These are phyloP conservation scores for Caracal caracal DNA, from an alignment of 2,113 vertebrate genomes.

Conservation along the genomic window DNA sequence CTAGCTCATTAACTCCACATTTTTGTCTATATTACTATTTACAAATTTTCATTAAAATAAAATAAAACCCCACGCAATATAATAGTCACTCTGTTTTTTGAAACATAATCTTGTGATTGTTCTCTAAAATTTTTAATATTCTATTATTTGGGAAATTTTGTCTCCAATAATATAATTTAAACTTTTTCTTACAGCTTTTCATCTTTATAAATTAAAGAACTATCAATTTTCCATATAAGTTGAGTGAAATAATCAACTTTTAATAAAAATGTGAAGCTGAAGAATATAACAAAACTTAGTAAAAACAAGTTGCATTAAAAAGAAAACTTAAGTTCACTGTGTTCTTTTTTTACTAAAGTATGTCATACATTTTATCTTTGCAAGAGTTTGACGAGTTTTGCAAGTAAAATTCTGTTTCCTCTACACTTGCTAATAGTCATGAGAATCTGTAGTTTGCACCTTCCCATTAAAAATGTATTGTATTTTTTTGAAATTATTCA, in stretches of 20 bases:
- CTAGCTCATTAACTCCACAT: background rate
- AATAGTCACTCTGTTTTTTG: background rate
- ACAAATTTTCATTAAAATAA: conserved; percentile 7
- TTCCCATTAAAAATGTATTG: conserved; percentile 93
- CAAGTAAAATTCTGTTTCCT: conserved; percentile 93
- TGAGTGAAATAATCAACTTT: conserved; percentile 62
- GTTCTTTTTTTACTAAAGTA: conserved; percentile 85
- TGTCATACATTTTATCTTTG: conserved; percentile 88
- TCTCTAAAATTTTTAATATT: background rate
- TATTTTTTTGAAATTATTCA: conserved; percentile 94
- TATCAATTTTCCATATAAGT: background rate
- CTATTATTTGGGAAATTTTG: background rate
- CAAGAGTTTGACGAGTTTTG: conserved; percentile 90
- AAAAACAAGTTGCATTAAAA: conserved; percentile 85
- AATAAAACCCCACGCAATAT: background rate
- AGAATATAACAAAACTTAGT: conserved; percentile 80
- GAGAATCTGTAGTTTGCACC: conserved; percentile 93
- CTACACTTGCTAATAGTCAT: conserved; percentile 91
- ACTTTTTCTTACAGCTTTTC: background rate
- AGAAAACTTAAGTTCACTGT: conserved; percentile 82
- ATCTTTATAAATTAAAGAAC: conserved; percentile 41
- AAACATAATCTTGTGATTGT: background rate
- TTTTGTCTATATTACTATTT: conserved; percentile 29
- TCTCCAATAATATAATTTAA: background rate
- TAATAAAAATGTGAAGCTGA: conserved; percentile 75